A percentile compares a stretch with the other conserved stretches of the same genome.
These are phyloP conservation scores for Pelobates cultripes DNA, from an alignment of 2,797 vertebrate species.

Conservation along the genomic window DNA sequence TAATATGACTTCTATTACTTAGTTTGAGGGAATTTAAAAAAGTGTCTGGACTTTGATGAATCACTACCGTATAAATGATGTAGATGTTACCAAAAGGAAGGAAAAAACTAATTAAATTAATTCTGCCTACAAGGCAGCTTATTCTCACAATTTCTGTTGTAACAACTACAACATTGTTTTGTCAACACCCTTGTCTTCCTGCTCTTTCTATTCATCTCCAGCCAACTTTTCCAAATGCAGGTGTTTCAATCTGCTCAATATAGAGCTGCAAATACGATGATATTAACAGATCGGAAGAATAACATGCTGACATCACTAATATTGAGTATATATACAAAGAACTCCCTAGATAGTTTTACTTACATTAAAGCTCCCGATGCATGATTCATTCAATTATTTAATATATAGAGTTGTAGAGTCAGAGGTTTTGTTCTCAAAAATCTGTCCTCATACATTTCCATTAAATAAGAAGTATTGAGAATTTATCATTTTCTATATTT, in stretches of 20 bases:
- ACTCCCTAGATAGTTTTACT: no score
- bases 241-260: background rate
- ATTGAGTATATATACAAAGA: no score
- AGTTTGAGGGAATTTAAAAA: background rate
- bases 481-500: no score
- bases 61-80: background rate
- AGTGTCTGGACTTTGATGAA: background rate
- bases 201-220: background rate
- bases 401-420: no score
- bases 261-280: background rate
- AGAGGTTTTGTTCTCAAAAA: no score
- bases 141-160: background rate
- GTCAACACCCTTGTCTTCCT: background rate
- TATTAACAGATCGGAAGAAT: background rate
- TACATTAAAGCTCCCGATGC: no score
- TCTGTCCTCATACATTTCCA: no score
- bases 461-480: no score
- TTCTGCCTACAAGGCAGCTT: constrained; percentile 13
- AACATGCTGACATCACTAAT: background rate
- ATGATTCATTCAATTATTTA: no score
- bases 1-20: background rate
- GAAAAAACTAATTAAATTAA: constrained; percentile 11
- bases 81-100: background rate
- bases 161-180: constrained; percentile 11
- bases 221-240: background rate